Percentiles rank a stretch among this genome's conserved stretches.
These are phyloP conservation scores for Drosophila aldrichi DNA, from an alignment of 2,888 invertebrate species.

Conservation along the genomic window DNA sequence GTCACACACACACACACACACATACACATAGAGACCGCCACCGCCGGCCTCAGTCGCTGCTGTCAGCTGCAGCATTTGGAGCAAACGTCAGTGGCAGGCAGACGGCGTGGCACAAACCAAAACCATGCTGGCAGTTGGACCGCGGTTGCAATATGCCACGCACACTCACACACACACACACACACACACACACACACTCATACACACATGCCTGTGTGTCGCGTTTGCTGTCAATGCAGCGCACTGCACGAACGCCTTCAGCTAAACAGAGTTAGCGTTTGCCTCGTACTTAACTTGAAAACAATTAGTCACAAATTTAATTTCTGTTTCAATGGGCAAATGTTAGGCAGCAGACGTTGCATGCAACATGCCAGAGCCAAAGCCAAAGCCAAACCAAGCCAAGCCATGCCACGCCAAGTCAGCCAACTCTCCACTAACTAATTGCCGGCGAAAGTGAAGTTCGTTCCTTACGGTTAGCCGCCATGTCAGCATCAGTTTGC, in stretches of 20 bases:
- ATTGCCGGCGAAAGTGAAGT: slow-evolving; percentile 66
- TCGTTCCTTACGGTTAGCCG: slow-evolving; percentile 48
- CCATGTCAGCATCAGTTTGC: slow-evolving; percentile 71
- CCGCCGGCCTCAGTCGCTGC: slow-evolving; percentile 40
- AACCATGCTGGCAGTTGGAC: slow-evolving; percentile 53
- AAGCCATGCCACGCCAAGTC: slow-evolving; percentile 26
- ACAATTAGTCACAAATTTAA: slow-evolving; percentile 76
- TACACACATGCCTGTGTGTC: slow-evolving; percentile 20
- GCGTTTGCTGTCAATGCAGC: slow-evolving; percentile 47
- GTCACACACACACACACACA: slow-evolving; percentile 23
- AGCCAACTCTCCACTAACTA: slow-evolving; percentile 52
- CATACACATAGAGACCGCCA: slow-evolving; percentile 19
- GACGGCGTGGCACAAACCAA: slow-evolving; percentile 33
- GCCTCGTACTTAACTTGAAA: slow-evolving; percentile 60
- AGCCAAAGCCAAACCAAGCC: slow-evolving; percentile 29
- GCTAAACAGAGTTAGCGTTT: slow-evolving; percentile 42
- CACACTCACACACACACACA: slow-evolving; percentile 30
- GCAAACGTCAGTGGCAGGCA: slow-evolving; percentile 53
- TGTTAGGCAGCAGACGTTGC: slow-evolving; percentile 50
- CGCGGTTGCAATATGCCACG: slow-evolving; percentile 58
- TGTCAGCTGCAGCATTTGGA: slow-evolving; percentile 68
- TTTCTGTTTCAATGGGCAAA: slow-evolving; percentile 56
- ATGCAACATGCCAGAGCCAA: slow-evolving; percentile 65
- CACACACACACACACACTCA: slow-evolving; percentile 23
- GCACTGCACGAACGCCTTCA: slow-evolving; percentile 57